Conservation (phyloP, 1,140 invertebrate species). For the Zaprionus vittiger region DNA sequence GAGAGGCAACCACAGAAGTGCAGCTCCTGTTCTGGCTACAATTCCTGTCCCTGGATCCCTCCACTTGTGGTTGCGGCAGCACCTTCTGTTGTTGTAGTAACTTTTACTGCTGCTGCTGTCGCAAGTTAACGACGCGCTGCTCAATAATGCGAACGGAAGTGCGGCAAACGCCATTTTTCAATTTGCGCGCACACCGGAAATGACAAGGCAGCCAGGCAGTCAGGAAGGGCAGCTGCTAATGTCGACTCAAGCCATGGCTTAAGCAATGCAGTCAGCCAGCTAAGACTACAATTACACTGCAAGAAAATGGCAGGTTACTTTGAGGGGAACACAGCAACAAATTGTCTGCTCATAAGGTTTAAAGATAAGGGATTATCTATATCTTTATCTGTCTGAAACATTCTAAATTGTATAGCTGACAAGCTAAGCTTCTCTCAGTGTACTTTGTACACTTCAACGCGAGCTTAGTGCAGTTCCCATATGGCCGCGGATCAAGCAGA, state of each 20-base stretch:
- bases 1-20: constrained; percentile 41
- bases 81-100: constrained; percentile 5
- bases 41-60: background rate
- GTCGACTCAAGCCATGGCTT: constrained; percentile 10
- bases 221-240: constrained; percentile 20
- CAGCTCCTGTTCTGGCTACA: background rate
- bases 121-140: constrained; percentile 66
- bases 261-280: background rate
- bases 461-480: constrained; percentile 63
- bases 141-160: constrained; percentile 72
- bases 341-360: too few species aligned
- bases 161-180: constrained; percentile 75
- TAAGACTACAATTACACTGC: constrained; percentile 1
- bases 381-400: background rate
- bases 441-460: background rate
- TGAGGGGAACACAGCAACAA: background rate
- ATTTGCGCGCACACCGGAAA: constrained; percentile 71
- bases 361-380: background rate
- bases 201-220: constrained; percentile 42
- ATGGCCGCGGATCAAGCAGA: constrained; percentile 25
- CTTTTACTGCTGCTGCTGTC: constrained; percentile 20
- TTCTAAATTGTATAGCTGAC: background rate
- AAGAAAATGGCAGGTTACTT: background rate
- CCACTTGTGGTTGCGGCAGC: constrained; percentile 12
- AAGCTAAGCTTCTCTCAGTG: background rate